A percentile compares a stretch with the other conserved stretches of the same genome.
Evolutionary conservation across 2,888 invertebrate species (phyloP).

Genomic region (Drosophila borealis): DNA sequence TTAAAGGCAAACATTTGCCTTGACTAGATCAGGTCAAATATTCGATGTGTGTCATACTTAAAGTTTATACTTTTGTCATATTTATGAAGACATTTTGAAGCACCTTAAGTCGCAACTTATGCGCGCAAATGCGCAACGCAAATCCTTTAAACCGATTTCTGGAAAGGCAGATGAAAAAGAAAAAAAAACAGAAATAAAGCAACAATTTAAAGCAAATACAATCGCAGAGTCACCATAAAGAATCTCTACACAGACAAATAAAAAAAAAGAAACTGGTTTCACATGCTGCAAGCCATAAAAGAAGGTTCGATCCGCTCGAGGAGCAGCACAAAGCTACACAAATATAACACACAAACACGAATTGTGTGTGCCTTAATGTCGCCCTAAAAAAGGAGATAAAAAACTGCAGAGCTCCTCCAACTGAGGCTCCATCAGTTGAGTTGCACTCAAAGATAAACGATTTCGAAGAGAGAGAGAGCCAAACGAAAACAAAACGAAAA

Average conservation of each 20-base stretch:
- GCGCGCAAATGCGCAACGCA: conserved; percentile 55
- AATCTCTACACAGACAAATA: conserved; percentile 63
- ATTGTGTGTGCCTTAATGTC: conserved; percentile 51
- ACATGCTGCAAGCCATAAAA: conserved; percentile 51
- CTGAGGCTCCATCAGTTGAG: conserved; percentile 26
- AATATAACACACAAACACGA: conserved; percentile 63
- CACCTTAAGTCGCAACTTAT: conserved; percentile 62
- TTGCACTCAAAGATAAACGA: conserved; percentile 52
- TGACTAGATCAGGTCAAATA: not conserved
- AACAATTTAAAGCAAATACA: conserved; percentile 48
- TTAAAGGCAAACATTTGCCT: not conserved
- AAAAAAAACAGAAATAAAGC: conserved; percentile 32
- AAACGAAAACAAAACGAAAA: conserved; percentile 4
- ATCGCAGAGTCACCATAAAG: conserved; percentile 58
- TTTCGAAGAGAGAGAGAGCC: conserved; percentile 21
- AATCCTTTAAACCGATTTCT: conserved; percentile 75
- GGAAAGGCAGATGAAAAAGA: conserved; percentile 40
- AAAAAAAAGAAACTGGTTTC: conserved; percentile 68
- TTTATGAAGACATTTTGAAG: conserved; percentile 67
- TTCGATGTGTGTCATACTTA: not conserved
- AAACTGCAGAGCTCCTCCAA: conserved; percentile 9
- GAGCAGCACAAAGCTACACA: conserved; percentile 36
- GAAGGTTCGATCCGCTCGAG: conserved; percentile 67
- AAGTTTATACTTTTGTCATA: conserved; percentile 13
- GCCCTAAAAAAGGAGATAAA: conserved; percentile 56